phyloP scores from a whole-genome alignment of 1,140 invertebrate genomes.

The Drosophila santomea region DNA sequence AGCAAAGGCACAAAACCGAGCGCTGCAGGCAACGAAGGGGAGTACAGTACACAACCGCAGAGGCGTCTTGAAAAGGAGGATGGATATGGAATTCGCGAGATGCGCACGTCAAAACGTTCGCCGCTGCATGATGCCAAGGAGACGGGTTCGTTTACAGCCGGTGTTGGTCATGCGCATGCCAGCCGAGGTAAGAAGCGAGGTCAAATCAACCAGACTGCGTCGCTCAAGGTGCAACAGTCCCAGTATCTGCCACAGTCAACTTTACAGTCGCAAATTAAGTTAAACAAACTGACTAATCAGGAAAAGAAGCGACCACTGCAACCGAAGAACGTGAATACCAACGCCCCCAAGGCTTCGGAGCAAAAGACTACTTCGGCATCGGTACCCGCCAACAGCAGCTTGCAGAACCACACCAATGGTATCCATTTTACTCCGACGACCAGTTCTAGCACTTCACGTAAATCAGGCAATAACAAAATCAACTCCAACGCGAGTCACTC shows the following conservation, averaged over 20 bases:
- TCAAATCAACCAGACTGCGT: conserved; percentile 37
- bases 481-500: conserved; percentile 54
- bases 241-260: conserved; percentile 20
- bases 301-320: conserved; percentile 59
- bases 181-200: conserved; percentile 62
- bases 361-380: conserved; percentile 17
- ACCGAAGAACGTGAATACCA: conserved; percentile 37
- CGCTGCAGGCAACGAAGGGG: conserved; percentile 30
- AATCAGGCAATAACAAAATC: conserved; percentile 26
- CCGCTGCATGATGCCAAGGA: conserved; percentile 75
- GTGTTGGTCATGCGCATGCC: conserved; percentile 35
- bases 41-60: conserved; percentile 34
- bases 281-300: conserved; percentile 25
- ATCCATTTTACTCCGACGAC: conserved; percentile 13
- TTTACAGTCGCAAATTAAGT: conserved; percentile 33
- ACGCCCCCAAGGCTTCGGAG: conserved; percentile 14
- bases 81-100: conserved; percentile 38
- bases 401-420: conserved; percentile 21
- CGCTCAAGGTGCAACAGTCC: conserved; percentile 38
- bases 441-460: conserved; percentile 43
- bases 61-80: conserved; percentile 62
- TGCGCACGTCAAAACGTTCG: conserved; percentile 64
- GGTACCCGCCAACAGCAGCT: conserved; percentile 14
- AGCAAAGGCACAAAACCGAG: conserved; percentile 86
- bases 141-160: conserved; percentile 4